Conservation (phyloP, 2,113 vertebrate genomes). For the Coturnix japonica region DNA sequence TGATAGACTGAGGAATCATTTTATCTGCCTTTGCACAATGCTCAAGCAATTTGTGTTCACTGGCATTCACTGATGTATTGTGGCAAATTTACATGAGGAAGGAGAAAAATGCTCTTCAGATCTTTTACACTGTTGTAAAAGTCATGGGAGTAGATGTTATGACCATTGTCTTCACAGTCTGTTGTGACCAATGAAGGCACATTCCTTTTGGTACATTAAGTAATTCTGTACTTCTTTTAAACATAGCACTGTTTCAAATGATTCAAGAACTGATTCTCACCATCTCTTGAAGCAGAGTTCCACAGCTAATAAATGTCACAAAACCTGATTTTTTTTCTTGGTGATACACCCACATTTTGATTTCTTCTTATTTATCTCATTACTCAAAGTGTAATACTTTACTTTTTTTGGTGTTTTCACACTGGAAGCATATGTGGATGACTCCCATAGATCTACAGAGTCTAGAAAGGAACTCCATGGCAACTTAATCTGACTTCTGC, state of each 20-base stretch:
- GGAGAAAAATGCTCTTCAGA: neutral
- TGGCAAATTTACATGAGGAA: neutral
- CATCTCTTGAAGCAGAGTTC: neutral
- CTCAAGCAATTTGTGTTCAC: neutral
- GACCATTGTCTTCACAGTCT: neutral
- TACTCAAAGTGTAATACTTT: conserved; percentile 37
- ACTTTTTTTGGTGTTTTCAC: conserved; percentile 11
- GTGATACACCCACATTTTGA: conserved; percentile 31
- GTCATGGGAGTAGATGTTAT: neutral
- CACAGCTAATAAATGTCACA: conserved; percentile 54
- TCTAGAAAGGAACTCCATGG: neutral
- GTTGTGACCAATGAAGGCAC: neutral
- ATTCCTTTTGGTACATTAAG: neutral
- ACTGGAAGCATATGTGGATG: neutral
- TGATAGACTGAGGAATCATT: neutral
- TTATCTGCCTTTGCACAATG: neutral
- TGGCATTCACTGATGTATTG: neutral
- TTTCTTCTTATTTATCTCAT: conserved; percentile 56
- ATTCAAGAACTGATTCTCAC: conserved; percentile 37
- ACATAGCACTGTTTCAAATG: conserved; percentile 14
- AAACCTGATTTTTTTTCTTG: neutral
- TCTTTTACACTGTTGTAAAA: neutral
- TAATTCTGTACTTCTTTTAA: neutral
- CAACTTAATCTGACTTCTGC: conserved; percentile 8
- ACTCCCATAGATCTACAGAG: conserved; percentile 11